Evolutionary conservation across 2,113 vertebrate genomes (phyloP).

Genomic region (Gavialis gangeticus): DNA sequence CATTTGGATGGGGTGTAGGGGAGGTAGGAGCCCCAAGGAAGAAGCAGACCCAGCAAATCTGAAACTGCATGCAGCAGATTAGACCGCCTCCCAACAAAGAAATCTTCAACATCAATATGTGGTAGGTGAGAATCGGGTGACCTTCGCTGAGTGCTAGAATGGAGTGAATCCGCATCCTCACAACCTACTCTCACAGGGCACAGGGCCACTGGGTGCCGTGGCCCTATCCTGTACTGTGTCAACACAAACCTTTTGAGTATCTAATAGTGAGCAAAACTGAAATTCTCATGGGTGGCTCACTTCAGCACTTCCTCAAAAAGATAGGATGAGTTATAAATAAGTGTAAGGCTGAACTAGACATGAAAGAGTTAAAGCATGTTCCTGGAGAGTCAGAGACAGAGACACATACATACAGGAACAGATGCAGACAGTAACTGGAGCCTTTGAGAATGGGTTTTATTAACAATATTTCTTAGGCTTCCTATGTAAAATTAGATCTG

Average conservation of each 20-base stretch:
- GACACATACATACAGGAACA: background rate
- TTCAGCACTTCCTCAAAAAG: background rate
- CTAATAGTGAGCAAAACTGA: too few relatives aligned
- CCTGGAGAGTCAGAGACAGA: background rate
- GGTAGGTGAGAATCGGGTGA: too few relatives aligned
- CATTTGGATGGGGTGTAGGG: too few relatives aligned
- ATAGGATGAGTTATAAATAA: background rate
- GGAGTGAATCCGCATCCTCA: too few relatives aligned
- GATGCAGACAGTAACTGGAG: constrained; percentile 44
- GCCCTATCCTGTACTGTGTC: background rate
- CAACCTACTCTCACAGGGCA: too few relatives aligned
- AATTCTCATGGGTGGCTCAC: background rate
- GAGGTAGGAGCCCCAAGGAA: too few relatives aligned
- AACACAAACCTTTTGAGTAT: background rate
- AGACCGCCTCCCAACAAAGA: too few relatives aligned
- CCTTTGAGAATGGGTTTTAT: constrained; percentile 53
- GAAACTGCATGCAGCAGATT: too few relatives aligned
- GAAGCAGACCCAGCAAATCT: too few relatives aligned
- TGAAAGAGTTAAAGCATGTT: constrained; percentile 16
- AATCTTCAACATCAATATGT: too few relatives aligned
- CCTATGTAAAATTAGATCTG: constrained; percentile 52
- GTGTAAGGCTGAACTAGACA: background rate
- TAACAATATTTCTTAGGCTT: constrained; percentile 53
- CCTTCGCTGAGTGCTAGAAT: too few relatives aligned
- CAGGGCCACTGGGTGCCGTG: too few relatives aligned